A percentile compares a stretch with the other conserved stretches of the same genome.
These are phyloP conservation scores for Zophobas atratus DNA, from an alignment of 1,140 invertebrate genomes.

Conservation along the genomic window DNA sequence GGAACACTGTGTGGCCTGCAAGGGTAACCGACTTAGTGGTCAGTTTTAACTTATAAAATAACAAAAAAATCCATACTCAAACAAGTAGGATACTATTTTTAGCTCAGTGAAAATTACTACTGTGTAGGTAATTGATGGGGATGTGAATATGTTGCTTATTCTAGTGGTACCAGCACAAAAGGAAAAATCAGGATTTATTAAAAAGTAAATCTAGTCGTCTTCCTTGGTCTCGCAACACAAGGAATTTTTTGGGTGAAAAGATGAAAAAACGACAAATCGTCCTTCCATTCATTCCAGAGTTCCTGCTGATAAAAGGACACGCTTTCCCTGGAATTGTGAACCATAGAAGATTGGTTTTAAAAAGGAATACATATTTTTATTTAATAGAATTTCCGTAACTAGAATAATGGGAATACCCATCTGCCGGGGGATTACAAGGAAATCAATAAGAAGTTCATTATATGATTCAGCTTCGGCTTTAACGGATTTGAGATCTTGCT, in stretches of 20 bases:
- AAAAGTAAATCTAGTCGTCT: too few relatives aligned
- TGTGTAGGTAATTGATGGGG: too few relatives aligned
- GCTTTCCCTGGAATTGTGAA: not conserved
- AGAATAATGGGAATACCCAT: conserved; percentile 55
- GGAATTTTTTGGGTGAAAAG: too few relatives aligned
- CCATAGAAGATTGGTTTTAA: not conserved
- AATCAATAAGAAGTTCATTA: conserved; percentile 62
- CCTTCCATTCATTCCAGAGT: too few relatives aligned
- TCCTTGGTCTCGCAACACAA: too few relatives aligned
- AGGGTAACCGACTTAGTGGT: conserved; percentile 43
- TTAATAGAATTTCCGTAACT: conserved; percentile 48
- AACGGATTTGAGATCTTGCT: conserved; percentile 58
- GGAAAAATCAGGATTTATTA: too few relatives aligned
- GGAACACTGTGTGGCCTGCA: conserved; percentile 23
- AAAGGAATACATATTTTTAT: conserved; percentile 42
- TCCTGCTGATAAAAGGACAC: not conserved
- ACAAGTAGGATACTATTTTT: not conserved
- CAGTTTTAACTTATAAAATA: conserved; percentile 43
- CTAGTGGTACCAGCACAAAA: too few relatives aligned
- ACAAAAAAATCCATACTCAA: conserved; percentile 19
- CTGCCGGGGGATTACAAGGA: conserved; percentile 55
- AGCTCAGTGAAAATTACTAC: too few relatives aligned
- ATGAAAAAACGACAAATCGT: too few relatives aligned
- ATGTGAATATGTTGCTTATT: too few relatives aligned
- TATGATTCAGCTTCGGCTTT: conserved; percentile 57